phyloP scores from a whole-genome alignment of 2,888 invertebrate species.

The Diarsia brunnea region DNA sequence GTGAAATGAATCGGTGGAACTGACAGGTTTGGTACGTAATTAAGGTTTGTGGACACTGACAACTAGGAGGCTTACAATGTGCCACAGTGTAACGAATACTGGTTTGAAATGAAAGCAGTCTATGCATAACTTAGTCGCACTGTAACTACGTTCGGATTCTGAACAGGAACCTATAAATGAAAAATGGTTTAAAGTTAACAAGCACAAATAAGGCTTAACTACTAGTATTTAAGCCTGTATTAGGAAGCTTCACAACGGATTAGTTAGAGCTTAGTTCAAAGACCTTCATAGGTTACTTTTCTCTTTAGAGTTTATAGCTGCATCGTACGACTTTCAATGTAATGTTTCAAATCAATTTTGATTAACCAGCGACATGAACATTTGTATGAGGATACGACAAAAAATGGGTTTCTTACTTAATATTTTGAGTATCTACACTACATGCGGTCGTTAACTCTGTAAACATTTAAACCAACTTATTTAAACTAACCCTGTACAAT shows the following conservation, averaged over 20 bases:
- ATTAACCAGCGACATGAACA: too few relatives aligned
- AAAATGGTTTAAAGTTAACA: too few relatives aligned
- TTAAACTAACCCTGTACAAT: not conserved
- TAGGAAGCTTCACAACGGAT: too few relatives aligned
- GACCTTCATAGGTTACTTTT: not conserved
- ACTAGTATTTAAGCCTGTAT: too few relatives aligned
- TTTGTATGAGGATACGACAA: not conserved
- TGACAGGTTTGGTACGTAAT: conserved; percentile 17
- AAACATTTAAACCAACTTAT: not conserved
- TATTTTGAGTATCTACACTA: not conserved
- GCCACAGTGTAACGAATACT: conserved; percentile 17
- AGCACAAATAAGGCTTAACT: too few relatives aligned
- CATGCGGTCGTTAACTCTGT: not conserved
- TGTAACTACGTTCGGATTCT: too few relatives aligned
- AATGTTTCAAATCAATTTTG: too few relatives aligned
- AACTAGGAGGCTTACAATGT: not conserved
- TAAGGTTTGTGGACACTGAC: conserved; percentile 9
- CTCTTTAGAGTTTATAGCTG: not conserved
- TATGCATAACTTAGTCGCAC: not conserved
- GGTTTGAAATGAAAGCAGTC: not conserved
- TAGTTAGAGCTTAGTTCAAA: not conserved
- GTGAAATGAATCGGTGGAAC: conserved; percentile 26
- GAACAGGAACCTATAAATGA: not conserved
- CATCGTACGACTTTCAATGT: not conserved
- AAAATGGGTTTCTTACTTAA: not conserved